Evolutionary conservation across 2,888 invertebrate genomes (phyloP).

Genomic region (Amiota minor): DNA sequence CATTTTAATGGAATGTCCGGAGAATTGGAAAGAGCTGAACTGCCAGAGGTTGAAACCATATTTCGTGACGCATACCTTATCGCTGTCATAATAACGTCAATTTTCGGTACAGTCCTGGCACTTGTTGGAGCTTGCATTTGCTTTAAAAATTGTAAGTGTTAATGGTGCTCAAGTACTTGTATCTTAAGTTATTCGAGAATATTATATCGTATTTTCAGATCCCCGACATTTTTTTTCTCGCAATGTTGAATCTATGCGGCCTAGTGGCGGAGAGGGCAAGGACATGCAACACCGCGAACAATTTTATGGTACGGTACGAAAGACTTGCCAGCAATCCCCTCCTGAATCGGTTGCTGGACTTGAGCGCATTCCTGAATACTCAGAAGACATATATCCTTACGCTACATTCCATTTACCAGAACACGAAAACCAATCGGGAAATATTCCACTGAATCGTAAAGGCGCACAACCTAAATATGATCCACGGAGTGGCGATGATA

Average conservation of each 20-base stretch:
- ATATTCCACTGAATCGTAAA: slow-evolving; percentile 71
- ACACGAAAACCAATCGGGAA: slow-evolving; percentile 76
- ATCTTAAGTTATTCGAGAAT: not conserved
- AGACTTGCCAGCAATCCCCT: slow-evolving; percentile 73
- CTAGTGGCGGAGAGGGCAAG: slow-evolving; percentile 57
- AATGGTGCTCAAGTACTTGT: not conserved
- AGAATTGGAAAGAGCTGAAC: slow-evolving; percentile 55
- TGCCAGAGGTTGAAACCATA: slow-evolving; percentile 59
- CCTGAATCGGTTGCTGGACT: slow-evolving; percentile 72
- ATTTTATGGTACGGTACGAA: slow-evolving; percentile 75
- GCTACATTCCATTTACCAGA: slow-evolving; percentile 77
- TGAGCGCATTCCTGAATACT: slow-evolving; percentile 77
- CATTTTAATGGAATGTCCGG: slow-evolving; percentile 74
- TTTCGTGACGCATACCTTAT: slow-evolving; percentile 69
- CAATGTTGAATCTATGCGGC: slow-evolving; percentile 61
- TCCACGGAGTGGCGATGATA: slow-evolving; percentile 62
- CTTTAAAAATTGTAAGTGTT: slow-evolving; percentile 75
- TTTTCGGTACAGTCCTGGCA: slow-evolving; percentile 76
- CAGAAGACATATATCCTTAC: slow-evolving; percentile 78
- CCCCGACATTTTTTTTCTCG: slow-evolving; percentile 63
- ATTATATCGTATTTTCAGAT: slow-evolving; percentile 49
- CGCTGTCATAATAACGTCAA: slow-evolving; percentile 68
- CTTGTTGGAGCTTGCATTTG: slow-evolving; percentile 76
- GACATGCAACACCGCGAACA: slow-evolving; percentile 74
- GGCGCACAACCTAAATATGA: slow-evolving; percentile 65